Evolutionary conservation across 2,113 vertebrate genomes (phyloP).

Genomic region (Podocnemis expansa): DNA sequence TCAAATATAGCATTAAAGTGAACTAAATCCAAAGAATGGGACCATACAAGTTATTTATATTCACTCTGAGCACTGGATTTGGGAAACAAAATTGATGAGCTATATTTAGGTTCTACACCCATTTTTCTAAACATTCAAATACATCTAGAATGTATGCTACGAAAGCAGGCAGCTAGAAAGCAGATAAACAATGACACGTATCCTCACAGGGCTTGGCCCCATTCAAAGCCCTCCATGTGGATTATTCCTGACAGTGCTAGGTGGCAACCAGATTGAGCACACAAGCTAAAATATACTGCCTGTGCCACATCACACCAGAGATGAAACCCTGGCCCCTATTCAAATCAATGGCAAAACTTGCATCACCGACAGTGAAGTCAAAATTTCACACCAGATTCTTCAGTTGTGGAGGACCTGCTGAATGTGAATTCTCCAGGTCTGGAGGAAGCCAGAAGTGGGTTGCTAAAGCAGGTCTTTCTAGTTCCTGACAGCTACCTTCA

Average conservation of each 20-base stretch:
- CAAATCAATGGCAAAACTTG: not conserved
- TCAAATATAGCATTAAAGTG: not conserved
- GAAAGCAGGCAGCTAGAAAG: not conserved
- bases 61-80: not conserved
- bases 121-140: not conserved
- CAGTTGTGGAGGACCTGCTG: not conserved
- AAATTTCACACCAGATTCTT: not conserved
- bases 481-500: not conserved
- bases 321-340: not conserved
- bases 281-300: not conserved
- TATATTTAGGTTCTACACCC: not conserved
- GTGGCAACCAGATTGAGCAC: not conserved
- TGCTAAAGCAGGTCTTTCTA: not conserved
- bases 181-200: not conserved
- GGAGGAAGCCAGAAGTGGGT: not conserved
- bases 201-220: not conserved
- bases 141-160: not conserved
- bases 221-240: not conserved
- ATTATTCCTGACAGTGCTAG: not conserved
- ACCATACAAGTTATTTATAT: not conserved
- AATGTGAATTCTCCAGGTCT: not conserved
- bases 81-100: not conserved
- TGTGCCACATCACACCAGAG: not conserved
- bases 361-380: fast-evolving
- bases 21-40: not conserved